Percentiles rank a stretch among this genome's conserved stretches.
Evolutionary conservation across 2,113 vertebrate genomes (phyloP).

Genomic region (Prinia subflava): DNA sequence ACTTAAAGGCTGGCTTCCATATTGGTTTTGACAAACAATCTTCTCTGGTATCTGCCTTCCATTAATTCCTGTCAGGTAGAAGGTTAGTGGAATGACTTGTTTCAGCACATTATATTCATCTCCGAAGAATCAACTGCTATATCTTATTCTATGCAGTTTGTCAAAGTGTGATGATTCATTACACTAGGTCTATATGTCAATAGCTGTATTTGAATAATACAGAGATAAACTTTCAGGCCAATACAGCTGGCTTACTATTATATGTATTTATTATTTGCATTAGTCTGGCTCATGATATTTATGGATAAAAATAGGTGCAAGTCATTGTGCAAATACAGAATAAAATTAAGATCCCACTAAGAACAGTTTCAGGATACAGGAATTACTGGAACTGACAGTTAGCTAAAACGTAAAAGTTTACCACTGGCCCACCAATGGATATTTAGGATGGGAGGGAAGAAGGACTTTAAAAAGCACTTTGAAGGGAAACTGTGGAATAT

Average conservation of each 20-base stretch:
- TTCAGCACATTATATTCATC: not conserved
- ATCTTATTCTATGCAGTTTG: slow-evolving; percentile 5
- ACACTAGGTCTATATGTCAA: not conserved
- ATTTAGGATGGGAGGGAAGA: not conserved
- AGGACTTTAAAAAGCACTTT: not conserved
- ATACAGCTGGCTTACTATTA: not conserved
- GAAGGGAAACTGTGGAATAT: not conserved
- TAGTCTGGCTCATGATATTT: not conserved
- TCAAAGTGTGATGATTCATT: slow-evolving; percentile 25
- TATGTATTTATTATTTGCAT: not conserved
- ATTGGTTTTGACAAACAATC: not conserved
- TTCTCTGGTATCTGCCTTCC: not conserved
- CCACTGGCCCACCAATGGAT: not conserved
- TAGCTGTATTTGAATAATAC: not conserved
- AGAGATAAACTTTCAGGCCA: slow-evolving; percentile 1
- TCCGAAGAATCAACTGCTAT: not conserved
- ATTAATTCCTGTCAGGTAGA: slow-evolving; percentile 3
- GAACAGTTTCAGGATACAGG: not conserved
- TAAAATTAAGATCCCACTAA: not conserved
- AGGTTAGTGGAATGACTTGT: not conserved
- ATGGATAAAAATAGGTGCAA: not conserved
- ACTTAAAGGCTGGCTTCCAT: not conserved
- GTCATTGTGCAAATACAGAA: not conserved
- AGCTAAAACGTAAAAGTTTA: not conserved
- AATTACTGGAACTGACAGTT: not conserved